Base-by-base conservation (phyloP, 2,797 vertebrate species). In the Antrozous pallidus region DNA sequence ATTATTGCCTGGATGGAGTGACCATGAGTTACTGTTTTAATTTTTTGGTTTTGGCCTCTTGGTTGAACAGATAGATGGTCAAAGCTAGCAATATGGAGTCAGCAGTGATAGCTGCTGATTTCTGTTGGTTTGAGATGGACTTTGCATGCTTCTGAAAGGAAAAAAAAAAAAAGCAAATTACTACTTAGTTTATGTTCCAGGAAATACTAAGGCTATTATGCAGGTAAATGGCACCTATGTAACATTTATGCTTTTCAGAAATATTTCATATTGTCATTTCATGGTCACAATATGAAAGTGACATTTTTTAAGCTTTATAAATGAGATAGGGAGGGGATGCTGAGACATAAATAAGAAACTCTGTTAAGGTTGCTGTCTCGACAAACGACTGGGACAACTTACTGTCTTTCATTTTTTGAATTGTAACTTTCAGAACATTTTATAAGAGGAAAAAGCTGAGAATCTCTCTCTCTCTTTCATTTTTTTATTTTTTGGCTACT, bases 361-460 rank as follows among this genome's bases (percentile, higher is more conserved):
- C 26, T 13, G 26, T 58, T 67, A 63, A 73, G 75, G n/a, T 77
- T 81, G 26, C 69, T 83, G 61, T 54, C 31, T 93, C 63, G 81
- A 71, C 40, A 78, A 45, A 42, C 56, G 16, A 40, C 20, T 61
- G 75, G 67, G 47, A 90, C 12, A 67, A 54, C 40, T 33, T 77
- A 20, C 51, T 79, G 0, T 42, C 42, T 78, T 93, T 86, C 47
- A 31, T 22, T 71, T 88, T 82, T 82, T 87, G 56, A 81, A 61
- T 74, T 77, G 31, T 70, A 70, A 40, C 69, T 89, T 91, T 56
- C 8, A 89, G 58, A 91, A 89, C 47, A 45, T 54, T 47, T 88
- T 73, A 54, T 49, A 33, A 45, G 67, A 74, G 42, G 74, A 26
- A 49, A 90, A 95, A 91, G 8, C 80, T 96, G 69, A 97, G 71